A percentile compares a stretch with the other conserved stretches of the same genome.
phyloP scores from a whole-genome alignment of 2,113 vertebrate genomes.

The Psilopsiagon aurifrons region DNA sequence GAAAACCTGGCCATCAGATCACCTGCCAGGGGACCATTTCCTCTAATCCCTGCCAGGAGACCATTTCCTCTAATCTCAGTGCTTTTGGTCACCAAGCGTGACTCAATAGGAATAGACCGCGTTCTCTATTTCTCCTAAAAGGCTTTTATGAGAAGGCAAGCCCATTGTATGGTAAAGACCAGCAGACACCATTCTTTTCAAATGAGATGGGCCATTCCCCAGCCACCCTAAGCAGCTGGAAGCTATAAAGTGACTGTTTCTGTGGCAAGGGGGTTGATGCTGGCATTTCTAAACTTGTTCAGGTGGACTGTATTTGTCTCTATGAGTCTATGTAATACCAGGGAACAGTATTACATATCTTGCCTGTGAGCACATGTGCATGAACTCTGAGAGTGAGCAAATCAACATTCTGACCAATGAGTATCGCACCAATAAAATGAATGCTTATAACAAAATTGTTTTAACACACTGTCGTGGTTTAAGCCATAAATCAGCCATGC shows the following conservation, averaged over 20 bases:
- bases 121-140: background rate
- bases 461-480: no score
- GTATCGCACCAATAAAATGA: background rate
- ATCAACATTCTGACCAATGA: background rate
- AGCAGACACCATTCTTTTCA: background rate
- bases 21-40: background rate
- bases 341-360: background rate
- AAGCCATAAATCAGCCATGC: no score
- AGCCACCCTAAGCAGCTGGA: background rate
- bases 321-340: background rate
- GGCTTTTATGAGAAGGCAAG: background rate
- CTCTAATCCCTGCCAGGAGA: background rate
- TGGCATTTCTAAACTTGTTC: background rate
- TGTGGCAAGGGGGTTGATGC: background rate
- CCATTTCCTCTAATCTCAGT: background rate
- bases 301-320: background rate
- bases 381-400: background rate
- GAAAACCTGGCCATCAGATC: background rate
- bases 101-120: background rate
- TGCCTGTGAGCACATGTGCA: background rate
- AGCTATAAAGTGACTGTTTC: background rate
- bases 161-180: background rate
- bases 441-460: background rate
- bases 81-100: background rate
- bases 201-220: rapidly evolving